Evolutionary conservation across 2,888 invertebrate species (phyloP).

Genomic region (Xestia sexstrigata): DNA sequence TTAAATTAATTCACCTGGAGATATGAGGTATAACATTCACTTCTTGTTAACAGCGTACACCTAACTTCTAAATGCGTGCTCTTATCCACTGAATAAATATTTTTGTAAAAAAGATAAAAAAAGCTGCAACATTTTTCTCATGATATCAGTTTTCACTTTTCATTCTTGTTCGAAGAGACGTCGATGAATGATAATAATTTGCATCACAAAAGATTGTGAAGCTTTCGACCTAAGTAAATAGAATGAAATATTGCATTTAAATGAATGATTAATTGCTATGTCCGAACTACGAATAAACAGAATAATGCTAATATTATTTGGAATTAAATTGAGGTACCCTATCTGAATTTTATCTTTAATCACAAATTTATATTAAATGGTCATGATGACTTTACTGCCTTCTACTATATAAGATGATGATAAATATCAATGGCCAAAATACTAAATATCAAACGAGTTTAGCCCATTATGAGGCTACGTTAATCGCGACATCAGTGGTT

Average conservation of each 20-base stretch:
- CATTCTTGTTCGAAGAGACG: slow-evolving; percentile 12
- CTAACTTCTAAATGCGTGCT: neutral
- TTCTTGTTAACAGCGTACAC: neutral
- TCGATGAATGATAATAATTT: slow-evolving; percentile 26
- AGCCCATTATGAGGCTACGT: too few species aligned
- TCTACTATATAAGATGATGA: neutral
- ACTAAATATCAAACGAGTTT: too few species aligned
- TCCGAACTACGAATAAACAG: neutral
- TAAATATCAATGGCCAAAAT: too few species aligned
- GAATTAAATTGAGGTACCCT: neutral
- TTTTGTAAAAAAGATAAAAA: neutral
- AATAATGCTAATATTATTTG: too few species aligned
- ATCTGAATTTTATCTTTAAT: neutral
- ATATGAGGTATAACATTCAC: neutral
- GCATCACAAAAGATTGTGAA: slow-evolving; percentile 30
- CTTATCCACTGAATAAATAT: slow-evolving; percentile 12
- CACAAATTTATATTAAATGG: neutral
- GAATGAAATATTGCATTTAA: slow-evolving; percentile 21
- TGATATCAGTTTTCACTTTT: slow-evolving; percentile 19
- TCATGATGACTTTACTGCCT: neutral
- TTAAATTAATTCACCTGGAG: neutral
- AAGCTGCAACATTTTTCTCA: neutral
- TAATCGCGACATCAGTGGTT: too few species aligned
- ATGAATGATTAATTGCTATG: slow-evolving; percentile 19
- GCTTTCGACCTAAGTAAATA: slow-evolving; percentile 27